phyloP scores from a whole-genome alignment of 2,888 invertebrate genomes.

The Thecocarcelia acutangulata region DNA sequence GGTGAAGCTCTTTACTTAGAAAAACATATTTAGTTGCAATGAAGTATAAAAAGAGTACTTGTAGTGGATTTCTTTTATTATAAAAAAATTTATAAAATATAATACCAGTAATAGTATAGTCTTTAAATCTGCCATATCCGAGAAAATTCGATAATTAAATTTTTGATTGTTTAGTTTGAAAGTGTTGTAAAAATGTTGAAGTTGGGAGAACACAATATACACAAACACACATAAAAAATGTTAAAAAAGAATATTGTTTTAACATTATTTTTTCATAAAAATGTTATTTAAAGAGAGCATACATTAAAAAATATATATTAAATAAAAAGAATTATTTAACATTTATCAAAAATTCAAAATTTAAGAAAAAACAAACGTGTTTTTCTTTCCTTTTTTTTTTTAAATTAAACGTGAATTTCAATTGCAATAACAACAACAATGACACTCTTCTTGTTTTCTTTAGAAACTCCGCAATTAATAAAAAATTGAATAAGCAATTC shows the following conservation, averaged over 20 bases:
- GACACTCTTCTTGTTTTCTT: constrained; percentile 70
- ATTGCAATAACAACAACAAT: constrained; percentile 72
- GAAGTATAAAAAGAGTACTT: constrained; percentile 27
- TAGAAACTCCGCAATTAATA: constrained; percentile 52
- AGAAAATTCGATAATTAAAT: constrained; percentile 51
- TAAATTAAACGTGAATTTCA: constrained; percentile 43
- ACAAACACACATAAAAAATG: constrained; percentile 60
- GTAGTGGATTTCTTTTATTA: not conserved
- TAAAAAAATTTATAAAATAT: constrained; percentile 45
- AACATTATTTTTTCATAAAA: constrained; percentile 46
- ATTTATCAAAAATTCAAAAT: constrained; percentile 51
- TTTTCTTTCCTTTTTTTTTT: constrained; percentile 30
- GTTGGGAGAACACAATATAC: constrained; percentile 62
- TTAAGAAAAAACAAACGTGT: constrained; percentile 47
- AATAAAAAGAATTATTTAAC: constrained; percentile 48
- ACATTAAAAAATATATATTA: constrained; percentile 37
- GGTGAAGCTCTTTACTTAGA: constrained; percentile 12
- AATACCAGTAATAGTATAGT: constrained; percentile 68
- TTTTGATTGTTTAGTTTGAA: constrained; percentile 27
- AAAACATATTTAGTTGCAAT: constrained; percentile 42
- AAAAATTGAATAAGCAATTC: constrained; percentile 1
- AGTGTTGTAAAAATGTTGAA: constrained; percentile 50
- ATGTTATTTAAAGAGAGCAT: constrained; percentile 43
- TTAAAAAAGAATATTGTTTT: constrained; percentile 49
- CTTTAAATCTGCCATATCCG: constrained; percentile 70